phyloP scores from a whole-genome alignment of 2,797 vertebrate species.

The Paguma larvata region DNA sequence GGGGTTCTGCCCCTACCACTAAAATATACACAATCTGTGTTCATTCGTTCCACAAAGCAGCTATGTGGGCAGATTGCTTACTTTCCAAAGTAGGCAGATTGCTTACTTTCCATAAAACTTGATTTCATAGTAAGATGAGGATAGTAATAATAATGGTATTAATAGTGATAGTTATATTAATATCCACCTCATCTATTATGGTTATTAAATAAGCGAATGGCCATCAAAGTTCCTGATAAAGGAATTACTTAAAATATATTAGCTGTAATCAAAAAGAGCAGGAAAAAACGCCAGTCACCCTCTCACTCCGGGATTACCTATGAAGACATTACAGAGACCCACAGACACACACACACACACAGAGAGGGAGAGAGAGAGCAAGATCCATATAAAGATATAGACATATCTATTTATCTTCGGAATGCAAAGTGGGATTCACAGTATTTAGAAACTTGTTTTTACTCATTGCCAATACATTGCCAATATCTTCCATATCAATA shows the following conservation, averaged over 20 bases:
- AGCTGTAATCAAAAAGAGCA: conserved; percentile 18
- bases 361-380: neutral
- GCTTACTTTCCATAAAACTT: neutral
- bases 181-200: conserved; percentile 2
- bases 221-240: conserved; percentile 51
- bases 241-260: conserved; percentile 55
- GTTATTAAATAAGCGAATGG: conserved; percentile 69
- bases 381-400: neutral
- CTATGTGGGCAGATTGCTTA: neutral
- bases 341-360: neutral
- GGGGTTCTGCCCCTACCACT: rapidly evolving
- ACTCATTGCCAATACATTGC: neutral
- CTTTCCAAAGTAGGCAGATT: neutral
- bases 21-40: neutral
- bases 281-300: neutral
- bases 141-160: conserved; percentile 29
- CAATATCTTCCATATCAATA: neutral
- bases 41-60: neutral
- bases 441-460: neutral
- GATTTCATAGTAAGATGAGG: neutral
- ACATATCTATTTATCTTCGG: neutral
- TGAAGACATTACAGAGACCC: neutral
- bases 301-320: neutral
- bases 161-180: conserved; percentile 42
- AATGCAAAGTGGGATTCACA: neutral